Percentiles rank a stretch among this genome's conserved stretches.
Evolutionary conservation across 2,888 invertebrate genomes (phyloP).

Genomic region (Mesorhabditis belari): DNA sequence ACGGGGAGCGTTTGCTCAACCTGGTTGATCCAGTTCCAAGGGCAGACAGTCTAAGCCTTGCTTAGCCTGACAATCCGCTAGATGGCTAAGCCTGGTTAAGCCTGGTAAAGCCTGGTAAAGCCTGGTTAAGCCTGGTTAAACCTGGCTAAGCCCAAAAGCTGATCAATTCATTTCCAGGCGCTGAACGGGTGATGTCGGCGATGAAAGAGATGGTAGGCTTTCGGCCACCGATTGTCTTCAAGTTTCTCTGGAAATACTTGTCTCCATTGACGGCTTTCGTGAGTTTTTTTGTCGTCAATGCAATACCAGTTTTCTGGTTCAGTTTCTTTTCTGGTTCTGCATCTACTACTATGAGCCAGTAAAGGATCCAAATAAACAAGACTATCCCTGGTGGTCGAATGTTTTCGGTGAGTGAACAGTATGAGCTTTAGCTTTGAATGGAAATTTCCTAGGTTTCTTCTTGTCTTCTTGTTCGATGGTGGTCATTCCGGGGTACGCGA

Average conservation of each 20-base stretch:
- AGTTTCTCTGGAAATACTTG: conserved; percentile 77
- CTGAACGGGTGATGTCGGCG: conserved; percentile 69
- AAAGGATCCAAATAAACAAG: conserved; percentile 64
- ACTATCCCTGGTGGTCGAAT: conserved; percentile 62
- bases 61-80: no score
- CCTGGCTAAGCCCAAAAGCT: no score
- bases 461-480: conserved; percentile 77
- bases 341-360: conserved; percentile 73
- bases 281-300: conserved; percentile 47
- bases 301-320: conserved; percentile 35
- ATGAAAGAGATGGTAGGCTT: conserved; percentile 77
- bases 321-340: conserved; percentile 77
- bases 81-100: background rate
- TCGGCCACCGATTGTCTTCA: conserved; percentile 72
- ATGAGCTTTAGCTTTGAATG: conserved; percentile 62
- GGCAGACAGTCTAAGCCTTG: no score
- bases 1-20: no score
- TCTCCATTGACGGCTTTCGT: conserved; percentile 78
- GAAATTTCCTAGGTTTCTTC: conserved; percentile 71
- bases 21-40: no score
- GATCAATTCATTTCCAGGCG: conserved; percentile 52
- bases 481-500: conserved; percentile 75
- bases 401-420: conserved; percentile 14
- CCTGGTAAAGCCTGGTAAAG: no score
- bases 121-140: no score